These are phyloP conservation scores for Cotesia vestalis DNA, from an alignment of 1,140 invertebrate species.

Conservation along the genomic window DNA sequence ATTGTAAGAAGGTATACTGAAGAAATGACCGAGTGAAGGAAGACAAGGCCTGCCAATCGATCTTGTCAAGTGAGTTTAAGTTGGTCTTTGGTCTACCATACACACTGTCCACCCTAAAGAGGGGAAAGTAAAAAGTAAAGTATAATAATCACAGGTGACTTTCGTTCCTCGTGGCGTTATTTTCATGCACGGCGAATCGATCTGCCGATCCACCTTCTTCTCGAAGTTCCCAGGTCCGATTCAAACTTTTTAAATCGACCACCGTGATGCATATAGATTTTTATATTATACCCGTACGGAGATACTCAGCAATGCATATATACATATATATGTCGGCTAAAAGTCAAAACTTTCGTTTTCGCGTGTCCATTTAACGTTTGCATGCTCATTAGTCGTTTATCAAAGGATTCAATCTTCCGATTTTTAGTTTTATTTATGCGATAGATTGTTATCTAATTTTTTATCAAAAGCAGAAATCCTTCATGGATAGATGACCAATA, in stretches of 20 bases:
- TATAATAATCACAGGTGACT: constrained; percentile 40
- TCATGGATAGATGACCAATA: too few relatives aligned
- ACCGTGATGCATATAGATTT: too few relatives aligned
- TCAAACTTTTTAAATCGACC: not conserved
- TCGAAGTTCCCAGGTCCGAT: not conserved
- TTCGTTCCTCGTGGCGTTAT: constrained; percentile 39
- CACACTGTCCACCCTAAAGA: constrained; percentile 42
- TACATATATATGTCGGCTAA: constrained; percentile 5
- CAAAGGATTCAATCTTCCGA: constrained; percentile 28
- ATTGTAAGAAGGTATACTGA: not conserved
- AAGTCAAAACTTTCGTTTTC: constrained; percentile 26
- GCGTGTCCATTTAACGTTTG: constrained; percentile 14
- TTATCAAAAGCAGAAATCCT: not conserved
- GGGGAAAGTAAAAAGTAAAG: constrained; percentile 41
- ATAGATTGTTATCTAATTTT: constrained; percentile 1
- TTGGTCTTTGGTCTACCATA: not conserved
- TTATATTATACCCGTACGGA: not conserved
- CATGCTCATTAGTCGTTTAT: constrained; percentile 31
- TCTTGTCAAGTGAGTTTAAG: constrained; percentile 8
- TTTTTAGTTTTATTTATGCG: constrained; percentile 24
- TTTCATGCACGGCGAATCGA: constrained; percentile 22
- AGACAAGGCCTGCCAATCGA: constrained; percentile 41
- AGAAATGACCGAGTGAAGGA: constrained; percentile 31
- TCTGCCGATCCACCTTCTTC: constrained; percentile 13
- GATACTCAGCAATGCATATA: not conserved